A percentile compares a stretch with the other conserved stretches of the same genome.
Conservation (phyloP, 2,888 invertebrate species). For the Macrosiphum euphorbiae region DNA sequence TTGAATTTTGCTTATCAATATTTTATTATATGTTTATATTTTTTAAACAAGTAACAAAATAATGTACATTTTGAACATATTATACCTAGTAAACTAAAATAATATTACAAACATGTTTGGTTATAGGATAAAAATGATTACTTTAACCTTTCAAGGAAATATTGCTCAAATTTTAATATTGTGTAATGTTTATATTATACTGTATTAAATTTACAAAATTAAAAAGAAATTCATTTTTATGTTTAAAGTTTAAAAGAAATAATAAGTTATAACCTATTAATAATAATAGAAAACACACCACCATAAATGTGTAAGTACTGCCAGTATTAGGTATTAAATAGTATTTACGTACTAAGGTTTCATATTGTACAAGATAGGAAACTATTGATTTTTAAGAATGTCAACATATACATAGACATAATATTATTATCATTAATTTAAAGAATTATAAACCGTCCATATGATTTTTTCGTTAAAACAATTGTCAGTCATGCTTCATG, state of each 20-base stretch:
- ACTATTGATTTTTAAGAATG: conserved; percentile 50
- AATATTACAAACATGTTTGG: background rate
- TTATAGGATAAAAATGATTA: background rate
- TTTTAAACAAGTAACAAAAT: background rate
- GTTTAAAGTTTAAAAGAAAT: background rate
- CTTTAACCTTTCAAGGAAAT: background rate
- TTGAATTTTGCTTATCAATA: background rate
- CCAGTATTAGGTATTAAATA: background rate
- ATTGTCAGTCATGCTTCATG: background rate
- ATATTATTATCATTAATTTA: background rate
- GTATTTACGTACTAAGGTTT: conserved; percentile 48
- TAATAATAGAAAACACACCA: background rate
- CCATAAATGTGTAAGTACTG: background rate
- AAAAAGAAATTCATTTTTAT: background rate
- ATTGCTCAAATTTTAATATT: background rate
- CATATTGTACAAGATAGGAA: background rate
- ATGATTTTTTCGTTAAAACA: background rate
- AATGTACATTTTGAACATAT: background rate
- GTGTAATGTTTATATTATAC: background rate
- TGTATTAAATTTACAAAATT: background rate
- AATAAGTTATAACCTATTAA: background rate
- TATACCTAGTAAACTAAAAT: background rate
- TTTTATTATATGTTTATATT: background rate
- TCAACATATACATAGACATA: background rate
- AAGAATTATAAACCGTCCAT: background rate